Conservation (phyloP, 1,140 invertebrate species). For the Drosophila nasuta region DNA sequence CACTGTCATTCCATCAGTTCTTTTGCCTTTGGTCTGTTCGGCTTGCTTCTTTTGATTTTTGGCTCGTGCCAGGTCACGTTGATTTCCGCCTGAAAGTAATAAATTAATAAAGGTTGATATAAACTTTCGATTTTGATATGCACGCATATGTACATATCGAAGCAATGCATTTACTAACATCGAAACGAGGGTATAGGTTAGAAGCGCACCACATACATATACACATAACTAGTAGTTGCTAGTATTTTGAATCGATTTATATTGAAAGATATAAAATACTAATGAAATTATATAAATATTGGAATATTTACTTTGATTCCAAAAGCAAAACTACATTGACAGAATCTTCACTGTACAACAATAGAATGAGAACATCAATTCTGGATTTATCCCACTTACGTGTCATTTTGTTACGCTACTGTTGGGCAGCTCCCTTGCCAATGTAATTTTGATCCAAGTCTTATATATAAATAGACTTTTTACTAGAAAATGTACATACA, state of each 20-base stretch:
- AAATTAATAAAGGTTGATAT: slow-evolving; percentile 18
- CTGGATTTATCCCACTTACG: slow-evolving; percentile 28
- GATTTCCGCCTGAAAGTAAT: slow-evolving; percentile 89
- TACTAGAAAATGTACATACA: neutral
- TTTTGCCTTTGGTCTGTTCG: slow-evolving; percentile 88
- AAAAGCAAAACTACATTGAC: neutral
- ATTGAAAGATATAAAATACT: neutral
- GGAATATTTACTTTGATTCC: neutral
- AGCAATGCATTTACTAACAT: too few species aligned
- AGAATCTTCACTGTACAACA: neutral
- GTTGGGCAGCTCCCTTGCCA: slow-evolving; percentile 23
- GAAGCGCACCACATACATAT: slow-evolving; percentile 14
- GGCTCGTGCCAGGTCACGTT: slow-evolving; percentile 92
- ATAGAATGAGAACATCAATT: neutral
- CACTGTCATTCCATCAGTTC: slow-evolving; percentile 90
- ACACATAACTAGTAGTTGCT: neutral
- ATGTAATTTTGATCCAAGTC: slow-evolving; percentile 28
- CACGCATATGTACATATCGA: too few species aligned
- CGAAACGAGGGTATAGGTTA: slow-evolving; percentile 28
- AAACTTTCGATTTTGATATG: neutral
- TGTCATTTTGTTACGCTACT: slow-evolving; percentile 48
- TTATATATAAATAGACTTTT: slow-evolving; percentile 5
- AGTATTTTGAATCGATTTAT: slow-evolving; percentile 16
- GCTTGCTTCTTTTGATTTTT: slow-evolving; percentile 93
- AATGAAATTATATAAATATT: neutral